Evolutionary conservation across 2,797 vertebrate genomes (phyloP), one percentile per base, ranked within the genome.

Genomic region (Serranus cabrilla): DNA sequence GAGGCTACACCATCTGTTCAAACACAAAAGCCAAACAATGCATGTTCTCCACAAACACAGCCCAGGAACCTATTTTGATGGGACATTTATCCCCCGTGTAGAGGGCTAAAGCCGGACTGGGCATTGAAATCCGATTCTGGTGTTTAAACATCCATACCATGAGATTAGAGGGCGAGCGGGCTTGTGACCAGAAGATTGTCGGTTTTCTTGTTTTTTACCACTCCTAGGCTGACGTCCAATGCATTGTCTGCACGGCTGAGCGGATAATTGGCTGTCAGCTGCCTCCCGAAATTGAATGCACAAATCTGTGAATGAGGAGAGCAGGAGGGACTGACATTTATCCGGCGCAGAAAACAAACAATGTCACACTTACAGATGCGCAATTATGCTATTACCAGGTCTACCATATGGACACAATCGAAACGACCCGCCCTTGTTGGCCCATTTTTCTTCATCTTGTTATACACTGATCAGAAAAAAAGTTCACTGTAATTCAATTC

Each of bases 1-100:
- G 71, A 90, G 79, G 37, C 34, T 39, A n/a, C 2, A 67, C 82
- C 72, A 86, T 89, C 87, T 88, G 84, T 76, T 78, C 66, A 58
- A 78, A 78, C 27, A 70, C 60, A 72, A 81, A 59, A 60, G 58
- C 74, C 81, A 73, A 76, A 78, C 63, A 77, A 79, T 55, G 27
- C 45, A 40, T n/a, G 40, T 43, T 79, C 52, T 43, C 72, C 20
- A 60, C 52, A 51, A 49, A 57, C 5, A 50, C 18, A 58, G 17
- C 12, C 20, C 34, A 68, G 61, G 20, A 50, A n/a, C 7, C 18
- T 21, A 59, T 54, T 79, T 72, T 23, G 63, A 46, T 16, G 12
- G 54, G 47, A 68, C 49, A 57, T 46, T 62, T 56, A 39, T 51
- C 69, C 47, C 11, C 42, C 1, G 7, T 43, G 34, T 23, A 20